These are phyloP conservation scores for Trichopria drosophilae DNA, from an alignment of 2,888 invertebrate genomes.

Conservation along the genomic window DNA sequence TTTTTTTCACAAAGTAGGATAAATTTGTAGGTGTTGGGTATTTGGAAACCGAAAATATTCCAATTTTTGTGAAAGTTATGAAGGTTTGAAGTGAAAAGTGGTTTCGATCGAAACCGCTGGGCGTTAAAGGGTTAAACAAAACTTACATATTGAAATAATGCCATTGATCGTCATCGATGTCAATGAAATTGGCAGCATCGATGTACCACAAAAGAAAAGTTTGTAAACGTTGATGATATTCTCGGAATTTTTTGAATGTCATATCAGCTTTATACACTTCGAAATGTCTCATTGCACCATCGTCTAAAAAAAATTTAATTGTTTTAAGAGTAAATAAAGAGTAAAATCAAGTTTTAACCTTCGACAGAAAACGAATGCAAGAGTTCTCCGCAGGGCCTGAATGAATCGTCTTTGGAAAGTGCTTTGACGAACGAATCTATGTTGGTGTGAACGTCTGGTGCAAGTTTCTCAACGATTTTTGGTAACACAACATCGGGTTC, in stretches of 20 bases:
- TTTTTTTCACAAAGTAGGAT: too few relatives aligned
- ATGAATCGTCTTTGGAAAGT: constrained; percentile 73
- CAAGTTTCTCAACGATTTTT: constrained; percentile 70
- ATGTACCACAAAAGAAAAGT: constrained; percentile 94
- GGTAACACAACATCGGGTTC: constrained; percentile 77
- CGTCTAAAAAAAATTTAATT: constrained; percentile 41
- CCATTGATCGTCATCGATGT: constrained; percentile 91
- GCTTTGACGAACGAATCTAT: constrained; percentile 72
- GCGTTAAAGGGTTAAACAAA: neutral
- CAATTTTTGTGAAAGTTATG: constrained; percentile 4
- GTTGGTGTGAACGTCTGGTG: constrained; percentile 72
- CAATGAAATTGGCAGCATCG: constrained; percentile 94
- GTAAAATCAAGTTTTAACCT: constrained; percentile 45
- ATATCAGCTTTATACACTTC: constrained; percentile 81
- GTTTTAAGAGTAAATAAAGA: constrained; percentile 3
- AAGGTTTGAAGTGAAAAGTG: too few relatives aligned
- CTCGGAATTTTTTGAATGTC: constrained; percentile 71
- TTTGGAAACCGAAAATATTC: too few relatives aligned
- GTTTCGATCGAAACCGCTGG: too few relatives aligned
- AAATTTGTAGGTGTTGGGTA: too few relatives aligned
- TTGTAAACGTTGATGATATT: constrained; percentile 83
- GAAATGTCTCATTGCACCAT: constrained; percentile 61
- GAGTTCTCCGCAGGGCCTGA: constrained; percentile 76
- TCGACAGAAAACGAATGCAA: constrained; percentile 65
- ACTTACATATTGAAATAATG: constrained; percentile 79